Evolutionary conservation across 1,140 invertebrate species (phyloP), one percentile per base, ranked within the genome.

Genomic region (Drosophila nikananu): DNA sequence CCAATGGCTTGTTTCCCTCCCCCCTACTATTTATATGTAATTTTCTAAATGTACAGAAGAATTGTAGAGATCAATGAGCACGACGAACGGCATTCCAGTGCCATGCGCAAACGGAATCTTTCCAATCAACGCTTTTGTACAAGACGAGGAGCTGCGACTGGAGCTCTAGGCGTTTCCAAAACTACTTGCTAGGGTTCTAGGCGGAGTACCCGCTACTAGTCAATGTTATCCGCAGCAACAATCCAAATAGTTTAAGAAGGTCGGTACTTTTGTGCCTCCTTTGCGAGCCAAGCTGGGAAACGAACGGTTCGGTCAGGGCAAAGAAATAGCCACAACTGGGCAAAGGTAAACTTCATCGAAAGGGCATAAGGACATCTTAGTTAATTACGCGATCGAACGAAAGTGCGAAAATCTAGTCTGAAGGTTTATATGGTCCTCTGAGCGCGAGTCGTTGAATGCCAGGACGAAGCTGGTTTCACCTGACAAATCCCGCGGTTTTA

Each of bases 381-480:
- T 68, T 52, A 72, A n/a, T 41, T 51, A 46, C 15, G 54, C 37
- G 41, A 67, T 30, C 41, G n/a, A 19, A 44, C 9, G 7, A 42
- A 17, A 42, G 49, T n/a, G 61, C 32, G 39, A 57, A 55, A 70
- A 37, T 51, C 27, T 68, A 71, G 66, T 73, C 66, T 73, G 54
- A 71, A 23, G 44, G 46, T 52, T 60, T 52, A 39, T 19, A 39
- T 23, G 44, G 68, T 44, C 70, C 67, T 55, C 52, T 51, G 39
- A 51, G 27, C 23, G 55, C 27, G 37, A 64, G 35, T 52, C 48
- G 46, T 71, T 62, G 27, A 64, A 44, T 64, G 63, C 55, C 66
- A 10, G 39, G 35, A 71, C 49, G 41, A 57, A 70, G 78, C 81
- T 79, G 84, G 84, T 90, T 89, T 89, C 84, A 84, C 68, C 68